Evolutionary conservation across 1,140 invertebrate species (phyloP), one percentile per base, ranked within the genome.

Genomic region (Holcopasites calliopsidis): DNA sequence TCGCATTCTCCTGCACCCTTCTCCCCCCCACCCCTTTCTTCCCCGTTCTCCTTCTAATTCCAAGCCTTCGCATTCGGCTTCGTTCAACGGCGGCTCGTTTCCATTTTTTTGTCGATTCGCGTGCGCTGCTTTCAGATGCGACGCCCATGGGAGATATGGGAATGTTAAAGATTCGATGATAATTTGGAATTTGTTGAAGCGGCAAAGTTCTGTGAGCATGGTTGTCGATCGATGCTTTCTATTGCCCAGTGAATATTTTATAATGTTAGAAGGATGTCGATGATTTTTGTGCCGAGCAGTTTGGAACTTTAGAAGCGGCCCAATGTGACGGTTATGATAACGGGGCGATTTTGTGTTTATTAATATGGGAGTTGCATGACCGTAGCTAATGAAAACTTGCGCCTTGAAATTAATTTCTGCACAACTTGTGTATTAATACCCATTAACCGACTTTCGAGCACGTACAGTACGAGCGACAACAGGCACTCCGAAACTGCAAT

Each of bases 381-480:
- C 7, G 0, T 10, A 23, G 18, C 3, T 16, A 33, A 35, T 33
- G 31, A 26, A 21, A 54, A 40, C 23, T 54, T 13, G 11, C 6
- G 16, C 16, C n/a, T 58, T 26, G 6, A 26, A 23, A 47, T 35
- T 70, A 57, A 70, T 57, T 68, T 21, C 8, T 5, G 40, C n/a
- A 11, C 18, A 23, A 18, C 35, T 61, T 47, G 31, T 13, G 2
- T 49, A 61, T 71, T 61, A 71, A 61, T 58, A 50, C 13, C 1
- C 21, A 50, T 71, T 71, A 71, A 71, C 23, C 28, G 44, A 50
- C 42, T 49, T 71, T 50, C 33, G 21, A 38, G 40, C 18, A 57
- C 31, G 40, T 18, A 21, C 23, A 16, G 10, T n/a, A 26, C 1
- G 28, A n/a, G 3, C 52, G 55, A 13, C n/a, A 31, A 21, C 23